phyloP scores from a whole-genome alignment of 2,888 invertebrate species.

The Sminthurinus aureus region DNA sequence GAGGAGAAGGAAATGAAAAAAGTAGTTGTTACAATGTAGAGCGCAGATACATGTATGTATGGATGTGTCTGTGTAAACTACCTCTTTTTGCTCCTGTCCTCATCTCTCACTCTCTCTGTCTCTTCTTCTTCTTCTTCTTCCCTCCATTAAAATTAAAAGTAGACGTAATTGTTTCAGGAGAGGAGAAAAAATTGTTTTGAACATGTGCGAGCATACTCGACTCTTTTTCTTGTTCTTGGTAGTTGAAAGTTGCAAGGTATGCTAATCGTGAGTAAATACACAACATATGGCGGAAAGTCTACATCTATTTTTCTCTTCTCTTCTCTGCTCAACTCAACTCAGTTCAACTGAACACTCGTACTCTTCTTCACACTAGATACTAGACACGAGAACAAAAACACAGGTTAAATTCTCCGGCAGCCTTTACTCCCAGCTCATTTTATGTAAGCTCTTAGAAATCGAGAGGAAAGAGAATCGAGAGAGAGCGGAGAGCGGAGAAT shows the following conservation, averaged over 20 bases:
- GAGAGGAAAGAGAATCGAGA: neutral
- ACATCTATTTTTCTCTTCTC: neutral
- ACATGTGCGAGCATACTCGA: neutral
- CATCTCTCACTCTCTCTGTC: neutral
- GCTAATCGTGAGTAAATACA: conserved; percentile 9
- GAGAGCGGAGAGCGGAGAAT: neutral
- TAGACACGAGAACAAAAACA: conserved; percentile 8
- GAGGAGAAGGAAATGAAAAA: neutral
- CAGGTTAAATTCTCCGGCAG: neutral
- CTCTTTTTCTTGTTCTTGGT: neutral
- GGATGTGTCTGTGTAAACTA: neutral
- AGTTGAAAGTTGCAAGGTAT: conserved; percentile 4
- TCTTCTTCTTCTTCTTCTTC: neutral
- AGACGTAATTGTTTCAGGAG: conserved; percentile 18
- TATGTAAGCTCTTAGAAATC: neutral
- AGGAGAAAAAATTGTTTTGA: neutral
- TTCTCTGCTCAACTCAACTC: neutral
- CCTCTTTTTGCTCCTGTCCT: neutral
- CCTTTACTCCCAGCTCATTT: neutral
- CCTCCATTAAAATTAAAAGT: conserved; percentile 10
- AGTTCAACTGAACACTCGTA: too few species aligned
- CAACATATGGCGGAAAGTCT: conserved; percentile 7
- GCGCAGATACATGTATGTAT: conserved; percentile 10
- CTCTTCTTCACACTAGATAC: neutral
- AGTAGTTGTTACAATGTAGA: conserved; percentile 27